Base-by-base conservation (phyloP, 2,888 invertebrate genomes). In the Cerastoderma edule region DNA sequence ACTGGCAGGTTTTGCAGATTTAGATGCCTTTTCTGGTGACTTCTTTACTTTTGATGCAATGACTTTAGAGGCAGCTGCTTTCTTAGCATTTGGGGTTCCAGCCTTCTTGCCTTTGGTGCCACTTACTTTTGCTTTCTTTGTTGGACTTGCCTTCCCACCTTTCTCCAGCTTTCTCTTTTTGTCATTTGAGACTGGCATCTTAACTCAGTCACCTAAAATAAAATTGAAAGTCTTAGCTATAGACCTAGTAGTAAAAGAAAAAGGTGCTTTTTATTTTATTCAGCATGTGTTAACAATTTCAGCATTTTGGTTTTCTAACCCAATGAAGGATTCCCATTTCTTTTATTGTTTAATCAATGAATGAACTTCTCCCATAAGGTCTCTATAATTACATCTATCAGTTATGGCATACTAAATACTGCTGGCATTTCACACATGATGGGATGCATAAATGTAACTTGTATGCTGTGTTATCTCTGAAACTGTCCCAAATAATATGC, bases 111-210 rank as follows among this genome's bases (percentile, higher is more conserved):
- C 56, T 32, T 48, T 50, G 24, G 32, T 66, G 1, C 54, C 46
- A 44, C 35, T 57, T 65, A 46, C 2, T 53, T 68, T 67, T 0
- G 64, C 0, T 53, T 78, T 78, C 57, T 70, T 72, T 13, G 74
- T 66, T 16, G 80, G 66, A 16, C 35, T 54, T 27, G 72, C 68
- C 44, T 68, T 76, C 19, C 48, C 53, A 32, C 19, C 56, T 24
- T 67, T 67, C 13, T 27, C 33, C 33, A 57, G 54, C 50, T 76
- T 76, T 46, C 69, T 65, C 64, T 76, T 76, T 57, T 67, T 67
- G 0, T 63, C 67, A 27, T 32, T 60, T 32, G 69, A 46, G n/a
- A 10, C 63, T 13, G 69, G 57, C 69, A 69, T 69, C 30, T 35
- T 67, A n/a, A 27, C 22, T 8, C 27, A 5, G 24, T 35, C 33